A percentile compares a stretch with the other conserved stretches of the same genome.
These are phyloP conservation scores for Morpho helenor DNA, from an alignment of 2,888 invertebrate genomes.

Conservation along the genomic window DNA sequence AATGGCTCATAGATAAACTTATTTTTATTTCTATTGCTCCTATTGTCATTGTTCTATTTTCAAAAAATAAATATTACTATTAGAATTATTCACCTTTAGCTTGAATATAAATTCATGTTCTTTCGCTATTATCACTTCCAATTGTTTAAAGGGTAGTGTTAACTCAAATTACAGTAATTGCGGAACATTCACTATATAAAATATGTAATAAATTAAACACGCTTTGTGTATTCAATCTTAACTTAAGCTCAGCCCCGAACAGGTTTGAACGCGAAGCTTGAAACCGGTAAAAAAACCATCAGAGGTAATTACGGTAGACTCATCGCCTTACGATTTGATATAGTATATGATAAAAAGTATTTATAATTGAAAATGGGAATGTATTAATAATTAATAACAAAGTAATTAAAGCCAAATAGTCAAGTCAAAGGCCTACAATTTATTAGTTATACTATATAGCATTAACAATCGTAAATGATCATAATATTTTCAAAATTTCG, in stretches of 20 bases:
- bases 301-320: constrained; percentile 67
- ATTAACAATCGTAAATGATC: too few relatives aligned
- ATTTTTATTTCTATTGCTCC: too few relatives aligned
- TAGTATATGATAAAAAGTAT: constrained; percentile 38
- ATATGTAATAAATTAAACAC: constrained; percentile 34
- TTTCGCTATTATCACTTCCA: too few relatives aligned
- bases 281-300: constrained; percentile 72
- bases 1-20: too few relatives aligned
- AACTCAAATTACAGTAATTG: background rate
- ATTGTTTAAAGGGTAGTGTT: too few relatives aligned
- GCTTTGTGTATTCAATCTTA: constrained; percentile 38
- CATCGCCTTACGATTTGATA: constrained; percentile 56
- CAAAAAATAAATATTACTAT: too few relatives aligned
- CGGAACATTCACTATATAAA: background rate
- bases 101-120: too few relatives aligned
- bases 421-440: constrained; percentile 9
- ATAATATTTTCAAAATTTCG: background rate
- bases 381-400: constrained; percentile 12
- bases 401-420: constrained; percentile 10
- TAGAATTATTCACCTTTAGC: too few relatives aligned
- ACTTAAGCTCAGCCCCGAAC: constrained; percentile 64
- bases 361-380: constrained; percentile 39
- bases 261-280: constrained; percentile 65
- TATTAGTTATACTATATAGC: too few relatives aligned
- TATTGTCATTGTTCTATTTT: too few relatives aligned